phyloP scores from a whole-genome alignment of 2,888 invertebrate species.

The Sarcophaga variegata region DNA sequence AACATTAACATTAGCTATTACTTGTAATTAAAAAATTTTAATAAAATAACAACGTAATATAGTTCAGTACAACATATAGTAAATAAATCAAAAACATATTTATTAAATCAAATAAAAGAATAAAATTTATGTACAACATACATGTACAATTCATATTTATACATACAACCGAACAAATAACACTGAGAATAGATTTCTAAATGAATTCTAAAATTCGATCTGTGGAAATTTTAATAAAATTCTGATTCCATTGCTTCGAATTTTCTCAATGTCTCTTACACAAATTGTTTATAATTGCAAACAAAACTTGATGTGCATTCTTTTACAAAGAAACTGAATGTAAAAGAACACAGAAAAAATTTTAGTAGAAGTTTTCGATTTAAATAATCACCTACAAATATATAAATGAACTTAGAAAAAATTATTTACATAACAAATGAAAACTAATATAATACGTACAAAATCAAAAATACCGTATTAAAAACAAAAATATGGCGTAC shows the following conservation, averaged over 20 bases:
- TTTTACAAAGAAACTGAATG: slow-evolving; percentile 1
- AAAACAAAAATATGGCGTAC: slow-evolving; percentile 21
- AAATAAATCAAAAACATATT: slow-evolving; percentile 10
- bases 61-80: slow-evolving; percentile 37
- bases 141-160: neutral
- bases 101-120: neutral
- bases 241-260: neutral
- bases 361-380: slow-evolving; percentile 56
- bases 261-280: neutral
- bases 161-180: slow-evolving; percentile 6
- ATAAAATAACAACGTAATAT: slow-evolving; percentile 45
- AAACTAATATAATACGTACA: slow-evolving; percentile 12
- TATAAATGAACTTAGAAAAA: slow-evolving; percentile 28
- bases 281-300: too few species aligned
- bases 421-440: slow-evolving; percentile 32
- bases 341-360: neutral
- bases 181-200: neutral
- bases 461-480: slow-evolving; percentile 29
- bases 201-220: neutral
- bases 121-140: slow-evolving; percentile 15
- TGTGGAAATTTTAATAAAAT: neutral
- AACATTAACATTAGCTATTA: slow-evolving; percentile 46
- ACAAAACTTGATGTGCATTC: neutral
- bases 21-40: neutral
- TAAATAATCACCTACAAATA: slow-evolving; percentile 56